Conservation (phyloP, 2,888 invertebrate species). For the Abrostola tripartita region DNA sequence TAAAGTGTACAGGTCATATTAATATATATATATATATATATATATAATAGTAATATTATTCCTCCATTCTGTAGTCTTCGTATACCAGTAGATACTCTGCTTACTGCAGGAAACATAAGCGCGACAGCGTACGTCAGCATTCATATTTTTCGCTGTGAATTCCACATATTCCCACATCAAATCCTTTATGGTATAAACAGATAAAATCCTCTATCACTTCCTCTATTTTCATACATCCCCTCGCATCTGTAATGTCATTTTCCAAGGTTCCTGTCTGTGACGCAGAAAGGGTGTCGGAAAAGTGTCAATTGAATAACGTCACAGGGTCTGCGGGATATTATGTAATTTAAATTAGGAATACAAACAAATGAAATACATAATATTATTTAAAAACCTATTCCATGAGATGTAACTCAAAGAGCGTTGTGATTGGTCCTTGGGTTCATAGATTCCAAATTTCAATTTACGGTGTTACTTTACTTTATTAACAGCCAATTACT, state of each 20-base stretch:
- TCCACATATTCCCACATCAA: slow-evolving; percentile 12
- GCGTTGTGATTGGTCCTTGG: no score
- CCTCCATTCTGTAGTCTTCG: no score
- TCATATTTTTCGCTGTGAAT: slow-evolving; percentile 5
- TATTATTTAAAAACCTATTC: no score
- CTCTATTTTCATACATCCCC: slow-evolving; percentile 41
- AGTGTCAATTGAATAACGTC: slow-evolving; percentile 31
- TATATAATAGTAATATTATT: no score
- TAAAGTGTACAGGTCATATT: no score
- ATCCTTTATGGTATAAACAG: slow-evolving; percentile 27
- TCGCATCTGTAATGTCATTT: slow-evolving; percentile 33
- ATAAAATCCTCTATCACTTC: slow-evolving; percentile 23
- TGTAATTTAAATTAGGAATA: background rate
- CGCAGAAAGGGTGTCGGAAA: slow-evolving; percentile 23
- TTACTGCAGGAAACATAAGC: background rate
- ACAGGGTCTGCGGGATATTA: slow-evolving; percentile 9
- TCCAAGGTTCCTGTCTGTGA: slow-evolving; percentile 17
- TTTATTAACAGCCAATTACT: no score
- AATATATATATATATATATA: no score
- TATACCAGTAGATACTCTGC: background rate
- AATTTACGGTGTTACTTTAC: no score
- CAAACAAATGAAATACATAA: no score
- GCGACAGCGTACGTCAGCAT: background rate
- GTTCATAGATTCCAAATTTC: no score
- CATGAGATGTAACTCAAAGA: no score